These are phyloP conservation scores for Nymphalis c-album DNA, from an alignment of 2,888 invertebrate genomes.

Conservation along the genomic window DNA sequence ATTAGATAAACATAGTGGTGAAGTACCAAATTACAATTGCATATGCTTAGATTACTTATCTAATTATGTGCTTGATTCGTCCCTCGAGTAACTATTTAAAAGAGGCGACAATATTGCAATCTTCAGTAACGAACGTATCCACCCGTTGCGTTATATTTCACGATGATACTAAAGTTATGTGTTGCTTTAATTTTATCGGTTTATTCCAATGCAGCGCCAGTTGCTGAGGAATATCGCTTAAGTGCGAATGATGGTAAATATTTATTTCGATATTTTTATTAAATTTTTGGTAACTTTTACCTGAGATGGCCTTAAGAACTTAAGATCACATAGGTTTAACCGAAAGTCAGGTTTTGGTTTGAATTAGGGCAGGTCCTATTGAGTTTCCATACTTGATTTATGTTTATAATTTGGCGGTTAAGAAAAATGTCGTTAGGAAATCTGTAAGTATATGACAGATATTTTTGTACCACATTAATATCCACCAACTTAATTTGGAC, in stretches of 20 bases:
- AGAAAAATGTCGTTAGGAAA: too few species aligned
- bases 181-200: conserved; percentile 35
- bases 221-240: conserved; percentile 14
- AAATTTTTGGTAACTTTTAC: too few species aligned
- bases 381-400: too few species aligned
- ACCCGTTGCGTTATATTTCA: conserved; percentile 25
- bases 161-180: conserved; percentile 13
- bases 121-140: conserved; percentile 39
- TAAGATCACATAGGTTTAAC: too few species aligned
- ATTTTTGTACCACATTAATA: too few species aligned
- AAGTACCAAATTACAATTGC: conserved; percentile 36
- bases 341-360: too few species aligned
- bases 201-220: conserved; percentile 33
- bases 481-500: too few species aligned
- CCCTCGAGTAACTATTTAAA: conserved; percentile 33
- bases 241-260: conserved; percentile 18
- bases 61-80: conserved; percentile 65
- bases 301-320: too few species aligned
- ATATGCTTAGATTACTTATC: conserved; percentile 59
- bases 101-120: conserved; percentile 40
- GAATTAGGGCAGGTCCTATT: too few species aligned
- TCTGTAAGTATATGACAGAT: too few species aligned
- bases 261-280: not conserved
- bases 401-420: too few species aligned
- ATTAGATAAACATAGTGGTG: conserved; percentile 30